Evolutionary conservation across 2,797 vertebrate species (phyloP).

Genomic region (Chromobotia macracanthus): DNA sequence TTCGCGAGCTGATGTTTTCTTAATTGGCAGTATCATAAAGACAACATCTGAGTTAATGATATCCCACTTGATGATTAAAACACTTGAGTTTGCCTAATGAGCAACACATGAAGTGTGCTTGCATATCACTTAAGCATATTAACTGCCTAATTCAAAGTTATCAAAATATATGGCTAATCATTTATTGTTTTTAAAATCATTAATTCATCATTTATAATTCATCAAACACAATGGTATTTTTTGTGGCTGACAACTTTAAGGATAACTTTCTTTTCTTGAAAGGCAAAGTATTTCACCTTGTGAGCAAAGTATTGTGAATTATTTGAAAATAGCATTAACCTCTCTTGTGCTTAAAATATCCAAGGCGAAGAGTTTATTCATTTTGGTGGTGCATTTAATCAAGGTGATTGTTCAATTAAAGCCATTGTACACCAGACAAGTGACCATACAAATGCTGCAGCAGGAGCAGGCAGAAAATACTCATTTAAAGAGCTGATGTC

Average conservation of each 20-base stretch:
- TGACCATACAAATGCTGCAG: conserved; percentile 55
- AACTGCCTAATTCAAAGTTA: neutral
- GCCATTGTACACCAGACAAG: conserved; percentile 35
- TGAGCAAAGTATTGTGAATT: neutral
- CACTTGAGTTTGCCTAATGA: neutral
- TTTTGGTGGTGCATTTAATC: conserved; percentile 34
- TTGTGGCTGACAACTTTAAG: no score
- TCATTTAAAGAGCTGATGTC: conserved; percentile 73
- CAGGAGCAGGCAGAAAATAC: conserved; percentile 69
- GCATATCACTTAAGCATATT: neutral
- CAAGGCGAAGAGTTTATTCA: conserved; percentile 3
- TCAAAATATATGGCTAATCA: neutral
- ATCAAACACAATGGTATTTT: neutral
- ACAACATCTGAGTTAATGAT: neutral
- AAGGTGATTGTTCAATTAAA: conserved; percentile 21
- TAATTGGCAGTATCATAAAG: neutral
- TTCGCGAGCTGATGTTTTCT: neutral
- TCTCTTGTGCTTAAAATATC: conserved; percentile 17
- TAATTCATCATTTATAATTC: neutral
- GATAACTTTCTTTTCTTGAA: no score
- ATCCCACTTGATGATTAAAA: neutral
- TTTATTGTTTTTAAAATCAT: neutral
- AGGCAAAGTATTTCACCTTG: no score
- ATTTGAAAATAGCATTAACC: conserved; percentile 20
- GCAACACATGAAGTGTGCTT: neutral